A percentile compares a stretch with the other conserved stretches of the same genome.
Conservation (phyloP, 2,888 invertebrate species). For the Scaptomyza caliginosa region DNA sequence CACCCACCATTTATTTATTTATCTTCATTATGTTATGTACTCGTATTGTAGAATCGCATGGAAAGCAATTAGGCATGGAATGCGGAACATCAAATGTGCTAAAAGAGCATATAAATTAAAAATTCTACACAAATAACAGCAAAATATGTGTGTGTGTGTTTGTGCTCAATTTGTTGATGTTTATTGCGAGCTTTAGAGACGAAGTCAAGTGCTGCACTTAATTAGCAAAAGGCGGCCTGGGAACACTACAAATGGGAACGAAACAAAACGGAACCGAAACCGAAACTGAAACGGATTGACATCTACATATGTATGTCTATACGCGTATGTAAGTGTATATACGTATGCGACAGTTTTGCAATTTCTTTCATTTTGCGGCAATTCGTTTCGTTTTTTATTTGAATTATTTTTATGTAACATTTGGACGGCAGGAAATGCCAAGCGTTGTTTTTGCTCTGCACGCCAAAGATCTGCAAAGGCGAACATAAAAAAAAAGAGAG, state of each 20-base stretch:
- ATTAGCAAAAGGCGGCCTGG: constrained; percentile 62
- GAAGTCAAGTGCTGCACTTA: constrained; percentile 65
- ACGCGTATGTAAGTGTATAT: background rate
- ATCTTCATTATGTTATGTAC: background rate
- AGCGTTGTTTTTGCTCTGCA: constrained; percentile 24
- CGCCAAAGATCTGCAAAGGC: constrained; percentile 14
- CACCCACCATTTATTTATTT: constrained; percentile 17
- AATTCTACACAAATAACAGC: constrained; percentile 17
- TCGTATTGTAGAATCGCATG: constrained; percentile 18
- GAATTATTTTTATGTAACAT: constrained; percentile 47
- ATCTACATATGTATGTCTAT: background rate
- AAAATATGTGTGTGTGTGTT: background rate
- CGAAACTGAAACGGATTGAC: constrained; percentile 7
- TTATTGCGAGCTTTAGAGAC: constrained; percentile 60
- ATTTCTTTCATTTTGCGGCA: background rate
- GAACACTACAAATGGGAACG: constrained; percentile 30
- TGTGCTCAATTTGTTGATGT: constrained; percentile 56
- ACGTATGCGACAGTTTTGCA: constrained; percentile 19
- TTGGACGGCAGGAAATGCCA: constrained; percentile 52
- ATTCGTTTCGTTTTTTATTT: constrained; percentile 10
- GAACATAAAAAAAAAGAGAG: constrained; percentile 35
- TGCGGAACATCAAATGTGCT: constrained; percentile 70
- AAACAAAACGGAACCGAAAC: constrained; percentile 21
- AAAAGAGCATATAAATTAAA: constrained; percentile 64
- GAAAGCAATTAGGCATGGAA: constrained; percentile 65